Conservation (phyloP, 1,140 invertebrate genomes). For the Trigoniulus corallinus region DNA sequence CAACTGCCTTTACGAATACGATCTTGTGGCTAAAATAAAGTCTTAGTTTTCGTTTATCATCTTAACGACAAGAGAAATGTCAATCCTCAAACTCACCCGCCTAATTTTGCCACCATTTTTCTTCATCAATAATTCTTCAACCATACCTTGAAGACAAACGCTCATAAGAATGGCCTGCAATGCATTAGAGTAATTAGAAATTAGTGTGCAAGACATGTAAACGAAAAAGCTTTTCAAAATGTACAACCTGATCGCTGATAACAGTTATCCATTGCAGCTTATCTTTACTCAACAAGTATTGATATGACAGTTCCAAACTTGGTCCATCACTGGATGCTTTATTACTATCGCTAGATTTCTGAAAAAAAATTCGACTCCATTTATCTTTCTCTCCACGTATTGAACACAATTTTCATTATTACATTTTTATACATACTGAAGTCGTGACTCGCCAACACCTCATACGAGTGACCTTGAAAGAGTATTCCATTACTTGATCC, state of each 20-base stretch:
- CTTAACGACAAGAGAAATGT: conserved; percentile 5
- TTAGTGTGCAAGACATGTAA: neutral
- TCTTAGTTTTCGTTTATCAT: no score
- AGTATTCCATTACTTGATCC: conserved; percentile 47
- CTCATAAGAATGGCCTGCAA: conserved; percentile 73
- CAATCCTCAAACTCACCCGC: conserved; percentile 20
- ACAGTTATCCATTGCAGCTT: conserved; percentile 84
- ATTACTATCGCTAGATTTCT: neutral
- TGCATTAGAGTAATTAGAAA: neutral
- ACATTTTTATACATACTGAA: no score
- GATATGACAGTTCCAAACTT: conserved; percentile 71
- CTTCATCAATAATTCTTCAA: conserved; percentile 78
- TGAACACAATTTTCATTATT: no score
- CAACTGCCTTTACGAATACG: conserved; percentile 19
- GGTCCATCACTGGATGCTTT: conserved; percentile 15
- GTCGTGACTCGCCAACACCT: conserved; percentile 89
- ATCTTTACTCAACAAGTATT: conserved; percentile 86
- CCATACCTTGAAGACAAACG: conserved; percentile 82
- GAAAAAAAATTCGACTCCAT: neutral
- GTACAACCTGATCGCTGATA: conserved; percentile 48
- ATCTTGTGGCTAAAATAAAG: conserved; percentile 13
- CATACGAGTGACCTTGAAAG: conserved; percentile 87
- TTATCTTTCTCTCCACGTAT: no score
- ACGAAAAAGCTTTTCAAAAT: neutral
- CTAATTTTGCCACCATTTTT: conserved; percentile 37